These are phyloP conservation scores for Serinus canaria DNA, from an alignment of 2,113 vertebrate genomes.

Conservation along the genomic window DNA sequence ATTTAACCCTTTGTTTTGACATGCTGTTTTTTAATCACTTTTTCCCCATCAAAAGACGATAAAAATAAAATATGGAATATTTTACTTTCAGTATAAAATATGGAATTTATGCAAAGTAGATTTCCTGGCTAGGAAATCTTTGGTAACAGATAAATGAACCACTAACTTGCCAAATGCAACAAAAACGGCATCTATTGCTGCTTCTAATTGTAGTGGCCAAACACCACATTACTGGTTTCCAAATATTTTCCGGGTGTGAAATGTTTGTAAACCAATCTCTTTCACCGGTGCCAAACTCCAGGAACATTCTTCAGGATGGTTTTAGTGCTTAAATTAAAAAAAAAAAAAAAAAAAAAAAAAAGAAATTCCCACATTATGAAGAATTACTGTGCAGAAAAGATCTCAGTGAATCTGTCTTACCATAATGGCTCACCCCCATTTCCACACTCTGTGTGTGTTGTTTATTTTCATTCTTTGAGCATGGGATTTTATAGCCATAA, in stretches of 20 bases:
- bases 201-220: not conserved
- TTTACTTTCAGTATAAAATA: not conserved
- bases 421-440: not conserved
- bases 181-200: not conserved
- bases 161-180: not conserved
- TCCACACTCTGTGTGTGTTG: not conserved
- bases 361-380: not conserved
- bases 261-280: not conserved
- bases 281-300: not conserved
- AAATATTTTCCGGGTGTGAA: not conserved
- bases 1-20: not conserved
- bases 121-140: not conserved
- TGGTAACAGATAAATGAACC: not conserved
- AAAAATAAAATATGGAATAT: not conserved
- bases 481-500: constrained; percentile 5
- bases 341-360: not conserved
- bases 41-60: not conserved
- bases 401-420: not conserved
- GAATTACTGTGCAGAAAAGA: not conserved
- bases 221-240: not conserved
- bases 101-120: not conserved
- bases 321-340: not conserved
- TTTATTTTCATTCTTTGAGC: constrained; percentile 23
- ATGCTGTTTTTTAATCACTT: not conserved
- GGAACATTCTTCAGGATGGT: not conserved